Evolutionary conservation across 2,888 invertebrate genomes (phyloP).

Genomic region (Amblyjoppa fuscipennis): DNA sequence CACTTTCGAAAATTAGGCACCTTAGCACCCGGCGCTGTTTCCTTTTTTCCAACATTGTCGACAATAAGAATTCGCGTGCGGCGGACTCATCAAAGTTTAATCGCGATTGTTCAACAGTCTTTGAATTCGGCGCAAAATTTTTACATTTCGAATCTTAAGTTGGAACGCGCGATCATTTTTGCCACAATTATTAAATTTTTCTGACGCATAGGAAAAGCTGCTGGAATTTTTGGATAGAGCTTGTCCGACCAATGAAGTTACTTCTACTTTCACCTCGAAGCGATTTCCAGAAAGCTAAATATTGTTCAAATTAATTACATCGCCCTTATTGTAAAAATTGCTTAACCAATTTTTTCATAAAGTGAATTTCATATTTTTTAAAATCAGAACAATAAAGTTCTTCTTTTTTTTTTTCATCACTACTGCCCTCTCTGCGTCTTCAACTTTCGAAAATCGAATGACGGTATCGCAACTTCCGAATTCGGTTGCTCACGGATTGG

Average conservation of each 20-base stretch:
- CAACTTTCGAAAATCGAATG: background rate
- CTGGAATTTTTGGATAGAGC: background rate
- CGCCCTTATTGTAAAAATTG: background rate
- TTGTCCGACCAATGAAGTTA: background rate
- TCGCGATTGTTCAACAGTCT: slow-evolving; percentile 64
- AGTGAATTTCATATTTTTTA: background rate
- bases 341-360: background rate
- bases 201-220: slow-evolving; percentile 9
- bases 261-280: background rate
- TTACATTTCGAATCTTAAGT: slow-evolving; percentile 25
- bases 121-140: slow-evolving; percentile 44
- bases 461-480: background rate
- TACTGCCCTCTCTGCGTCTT: background rate
- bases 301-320: background rate
- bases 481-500: slow-evolving; percentile 1
- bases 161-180: background rate
- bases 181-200: slow-evolving; percentile 10
- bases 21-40: slow-evolving; percentile 25
- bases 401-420: background rate
- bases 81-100: slow-evolving; percentile 67
- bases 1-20: too few species aligned
- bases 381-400: background rate
- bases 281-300: background rate
- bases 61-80: background rate
- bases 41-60: slow-evolving; percentile 23